Evolutionary conservation across 2,113 vertebrate species (phyloP).

Genomic region (Aptenodytes patagonicus): DNA sequence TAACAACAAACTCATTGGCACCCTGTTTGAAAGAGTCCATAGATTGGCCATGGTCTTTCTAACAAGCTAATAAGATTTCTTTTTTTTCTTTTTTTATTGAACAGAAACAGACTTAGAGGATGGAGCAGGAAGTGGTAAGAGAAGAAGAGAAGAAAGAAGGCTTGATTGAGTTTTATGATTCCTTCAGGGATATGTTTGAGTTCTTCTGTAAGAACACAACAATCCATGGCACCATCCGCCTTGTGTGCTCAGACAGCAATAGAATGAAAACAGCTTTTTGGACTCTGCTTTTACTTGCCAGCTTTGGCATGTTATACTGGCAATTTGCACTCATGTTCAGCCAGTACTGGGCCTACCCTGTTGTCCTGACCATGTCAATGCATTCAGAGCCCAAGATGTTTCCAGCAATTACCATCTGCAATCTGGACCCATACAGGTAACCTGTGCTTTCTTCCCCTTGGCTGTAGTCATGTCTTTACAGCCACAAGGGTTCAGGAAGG

Average conservation of each 20-base stretch:
- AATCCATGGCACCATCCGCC: slow-evolving; percentile 69
- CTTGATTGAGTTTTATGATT: slow-evolving; percentile 60
- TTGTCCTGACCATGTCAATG: slow-evolving; percentile 41
- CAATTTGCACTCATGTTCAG: slow-evolving; percentile 61
- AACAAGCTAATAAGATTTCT: neutral
- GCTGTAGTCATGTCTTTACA: neutral
- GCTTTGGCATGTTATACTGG: slow-evolving; percentile 67
- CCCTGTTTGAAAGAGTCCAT: neutral
- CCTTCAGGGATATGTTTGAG: slow-evolving; percentile 71
- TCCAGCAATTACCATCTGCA: slow-evolving; percentile 71
- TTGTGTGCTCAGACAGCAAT: slow-evolving; percentile 58
- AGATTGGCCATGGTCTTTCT: neutral
- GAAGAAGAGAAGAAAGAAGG: neutral
- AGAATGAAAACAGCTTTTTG: slow-evolving; percentile 59
- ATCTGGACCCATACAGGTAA: slow-evolving; percentile 69
- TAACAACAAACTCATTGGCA: accelerated
- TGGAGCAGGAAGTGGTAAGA: neutral
- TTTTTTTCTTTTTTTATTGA: neutral
- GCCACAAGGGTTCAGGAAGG: neutral
- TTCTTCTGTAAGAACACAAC: slow-evolving; percentile 75
- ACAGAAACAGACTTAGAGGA: neutral
- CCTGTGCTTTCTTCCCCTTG: neutral
- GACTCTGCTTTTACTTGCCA: slow-evolving; percentile 62
- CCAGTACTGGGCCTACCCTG: slow-evolving; percentile 63
- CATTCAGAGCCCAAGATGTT: slow-evolving; percentile 60